These are phyloP conservation scores for Lamellibrachia luymesi DNA, from an alignment of 1,140 invertebrate species.

Conservation along the genomic window DNA sequence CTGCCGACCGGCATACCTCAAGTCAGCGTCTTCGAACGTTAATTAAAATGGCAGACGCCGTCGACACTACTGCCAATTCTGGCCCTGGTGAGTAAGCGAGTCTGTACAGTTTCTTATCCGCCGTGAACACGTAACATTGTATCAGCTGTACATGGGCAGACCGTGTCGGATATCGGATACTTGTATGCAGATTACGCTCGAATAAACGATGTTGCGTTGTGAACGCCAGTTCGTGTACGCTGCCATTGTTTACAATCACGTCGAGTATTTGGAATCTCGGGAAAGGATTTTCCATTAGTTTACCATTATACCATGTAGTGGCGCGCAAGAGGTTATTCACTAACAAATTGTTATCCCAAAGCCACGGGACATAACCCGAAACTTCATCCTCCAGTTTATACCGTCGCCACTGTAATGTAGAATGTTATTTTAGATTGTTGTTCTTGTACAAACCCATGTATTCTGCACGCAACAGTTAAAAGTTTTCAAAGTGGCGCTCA, in stretches of 20 bases:
- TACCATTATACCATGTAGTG: too few species aligned
- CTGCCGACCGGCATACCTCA: not conserved
- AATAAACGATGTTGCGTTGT: not conserved
- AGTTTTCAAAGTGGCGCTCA: not conserved
- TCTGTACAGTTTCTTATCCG: not conserved
- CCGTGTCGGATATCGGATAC: not conserved
- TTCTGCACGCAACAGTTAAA: not conserved
- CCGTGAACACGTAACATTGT: not conserved
- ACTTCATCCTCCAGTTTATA: too few species aligned
- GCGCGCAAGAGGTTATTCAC: not conserved
- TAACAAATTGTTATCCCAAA: too few species aligned
- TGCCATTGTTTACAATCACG: not conserved
- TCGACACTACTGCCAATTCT: not conserved
- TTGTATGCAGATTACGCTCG: not conserved
- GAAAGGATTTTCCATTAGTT: too few species aligned
- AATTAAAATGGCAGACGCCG: not conserved
- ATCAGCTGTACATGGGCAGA: not conserved
- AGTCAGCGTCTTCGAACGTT: not conserved
- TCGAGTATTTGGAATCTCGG: too few species aligned
- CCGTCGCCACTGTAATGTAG: too few species aligned
- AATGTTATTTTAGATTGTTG: not conserved
- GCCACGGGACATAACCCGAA: too few species aligned
- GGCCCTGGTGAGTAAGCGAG: not conserved
- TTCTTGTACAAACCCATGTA: not conserved
- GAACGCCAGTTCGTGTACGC: not conserved